These are phyloP conservation scores for Varanus komodoensis DNA, from an alignment of 2,113 vertebrate species.

Conservation along the genomic window DNA sequence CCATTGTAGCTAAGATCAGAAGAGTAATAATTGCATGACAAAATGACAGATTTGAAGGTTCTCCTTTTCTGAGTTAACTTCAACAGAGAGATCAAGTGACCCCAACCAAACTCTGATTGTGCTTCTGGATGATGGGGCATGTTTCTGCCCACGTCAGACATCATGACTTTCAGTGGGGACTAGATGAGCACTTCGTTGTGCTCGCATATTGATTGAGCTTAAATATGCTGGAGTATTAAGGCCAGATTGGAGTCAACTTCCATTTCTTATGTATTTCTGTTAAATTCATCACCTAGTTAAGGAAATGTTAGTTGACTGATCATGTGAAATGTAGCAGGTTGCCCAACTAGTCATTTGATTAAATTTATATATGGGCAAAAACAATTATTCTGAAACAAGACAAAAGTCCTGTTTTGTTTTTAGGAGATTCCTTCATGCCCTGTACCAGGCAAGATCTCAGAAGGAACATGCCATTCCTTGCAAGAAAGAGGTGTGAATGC, in stretches of 20 bases:
- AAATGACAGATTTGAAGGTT: slow-evolving; percentile 15
- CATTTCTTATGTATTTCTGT: not conserved
- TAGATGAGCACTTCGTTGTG: not conserved
- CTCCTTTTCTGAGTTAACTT: slow-evolving; percentile 9
- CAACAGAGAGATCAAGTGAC: not conserved
- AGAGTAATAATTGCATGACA: slow-evolving; percentile 18
- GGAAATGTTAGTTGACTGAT: not conserved
- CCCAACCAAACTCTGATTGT: not conserved
- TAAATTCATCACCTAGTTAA: not conserved
- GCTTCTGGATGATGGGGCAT: not conserved
- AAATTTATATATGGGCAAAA: not conserved
- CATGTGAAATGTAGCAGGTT: not conserved
- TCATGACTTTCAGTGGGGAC: not conserved
- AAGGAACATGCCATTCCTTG: not conserved
- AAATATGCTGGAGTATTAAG: not conserved
- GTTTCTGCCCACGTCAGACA: not conserved
- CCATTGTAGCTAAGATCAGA: slow-evolving; percentile 49
- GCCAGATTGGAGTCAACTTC: not conserved
- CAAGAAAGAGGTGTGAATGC: not conserved
- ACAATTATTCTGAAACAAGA: not conserved
- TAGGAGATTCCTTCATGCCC: not conserved
- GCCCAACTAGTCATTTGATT: not conserved
- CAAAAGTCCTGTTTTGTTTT: not conserved
- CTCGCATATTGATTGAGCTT: not conserved
- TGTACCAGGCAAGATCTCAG: not conserved